Evolutionary conservation across 2,113 vertebrate genomes (phyloP), one percentile per base, ranked within the genome.

Genomic region (Poecile atricapillus): DNA sequence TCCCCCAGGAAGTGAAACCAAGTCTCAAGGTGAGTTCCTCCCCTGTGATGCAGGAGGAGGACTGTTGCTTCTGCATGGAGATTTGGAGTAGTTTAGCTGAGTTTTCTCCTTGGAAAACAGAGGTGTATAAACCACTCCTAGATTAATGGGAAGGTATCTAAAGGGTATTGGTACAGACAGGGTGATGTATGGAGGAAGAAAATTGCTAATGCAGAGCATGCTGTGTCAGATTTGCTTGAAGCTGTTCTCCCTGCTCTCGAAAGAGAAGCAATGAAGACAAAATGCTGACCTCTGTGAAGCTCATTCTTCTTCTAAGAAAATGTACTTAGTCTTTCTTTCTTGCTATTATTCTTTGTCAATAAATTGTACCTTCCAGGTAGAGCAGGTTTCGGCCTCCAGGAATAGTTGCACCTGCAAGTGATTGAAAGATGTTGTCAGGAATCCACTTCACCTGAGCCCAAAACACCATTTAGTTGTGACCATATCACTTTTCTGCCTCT

Each of bases 401-500:
- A 97, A 90, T 50, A 73, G 70, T 68, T 94, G 62, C 83, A 89
- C 76, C 74, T 83, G 63, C 79, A 91, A 97, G 86, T 96, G 97
- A 97, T 94, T 67, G 96, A 97, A 95, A 89, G 87, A 62, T 90
- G 33, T 92, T 95, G 94, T 96, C 90, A 93, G 93, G 78, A 94
- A 79, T 85, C 89, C 43, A 24, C 73, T 79, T 87, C 79, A 69
- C 69, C 89, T 93, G 95, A 91, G 68, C 94, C 69, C 87, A 71
- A 59, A 85, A 93, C 91, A 90, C 75, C 46, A 24, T 64, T 87
- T 89, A 46, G 75, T 84, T 97, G 97, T 85, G 90, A 74, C 83
- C 90, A 23, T 94, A 77, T 93, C 31, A 12, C 91, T 92, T 97
- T 97, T 95, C 94, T 90, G 75, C 58, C 87, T 97, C 90, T 74